Percentiles rank a stretch among this genome's conserved stretches.
phyloP scores from a whole-genome alignment of 1,140 invertebrate species.

The Drosophila navojoa region DNA sequence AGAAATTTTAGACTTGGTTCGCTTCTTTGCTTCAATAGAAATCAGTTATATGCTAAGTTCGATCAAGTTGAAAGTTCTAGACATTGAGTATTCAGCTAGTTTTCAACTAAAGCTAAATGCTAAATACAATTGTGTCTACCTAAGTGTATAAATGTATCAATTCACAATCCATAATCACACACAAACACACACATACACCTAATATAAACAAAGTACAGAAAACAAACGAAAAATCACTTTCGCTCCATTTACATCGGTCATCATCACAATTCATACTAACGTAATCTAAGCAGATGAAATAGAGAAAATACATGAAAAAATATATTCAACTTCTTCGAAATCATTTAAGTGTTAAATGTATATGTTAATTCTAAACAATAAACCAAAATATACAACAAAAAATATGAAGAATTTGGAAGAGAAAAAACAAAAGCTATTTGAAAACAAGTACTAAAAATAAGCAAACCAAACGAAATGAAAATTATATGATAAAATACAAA shows the following conservation, averaged over 20 bases:
- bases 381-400: constrained; percentile 46
- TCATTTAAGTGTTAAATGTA: constrained; percentile 75
- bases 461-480: constrained; percentile 64
- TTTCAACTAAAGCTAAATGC: constrained; percentile 23
- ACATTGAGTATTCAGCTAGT: constrained; percentile 12
- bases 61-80: constrained; percentile 21
- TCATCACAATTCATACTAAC: constrained; percentile 32
- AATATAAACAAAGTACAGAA: neutral
- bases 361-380: constrained; percentile 77
- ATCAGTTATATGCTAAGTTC: constrained; percentile 29
- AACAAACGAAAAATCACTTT: constrained; percentile 8
- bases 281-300: constrained; percentile 43
- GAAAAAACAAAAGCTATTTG: constrained; percentile 50
- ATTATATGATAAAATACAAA: constrained; percentile 72
- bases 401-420: constrained; percentile 52
- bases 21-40: constrained; percentile 66
- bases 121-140: constrained; percentile 13
- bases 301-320: constrained; percentile 35
- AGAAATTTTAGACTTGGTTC: constrained; percentile 41
- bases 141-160: constrained; percentile 41
- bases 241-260: constrained; percentile 31
- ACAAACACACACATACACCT: neutral
- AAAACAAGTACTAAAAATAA: constrained; percentile 49
- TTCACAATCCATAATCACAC: constrained; percentile 9
- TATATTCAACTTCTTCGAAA: constrained; percentile 54